Evolutionary conservation across 2,113 vertebrate species (phyloP), one percentile per base, ranked within the genome.

Genomic region (Haliaeetus leucogaster): DNA sequence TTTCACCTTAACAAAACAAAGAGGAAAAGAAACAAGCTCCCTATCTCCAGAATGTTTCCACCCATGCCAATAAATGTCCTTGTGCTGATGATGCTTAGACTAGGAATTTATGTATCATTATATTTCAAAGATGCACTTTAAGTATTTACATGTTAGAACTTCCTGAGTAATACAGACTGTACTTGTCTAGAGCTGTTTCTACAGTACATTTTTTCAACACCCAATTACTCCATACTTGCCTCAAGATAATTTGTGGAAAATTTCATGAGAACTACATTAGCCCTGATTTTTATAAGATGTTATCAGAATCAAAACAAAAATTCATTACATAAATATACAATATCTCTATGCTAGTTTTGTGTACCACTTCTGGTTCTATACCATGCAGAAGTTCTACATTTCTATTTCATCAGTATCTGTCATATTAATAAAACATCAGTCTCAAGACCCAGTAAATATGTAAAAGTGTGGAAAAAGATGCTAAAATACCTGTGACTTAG

Each of bases 211-310:
- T 96, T 80, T 79, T 58, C 80, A 95, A 91, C 67, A 93, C 29
- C 7, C 5, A 30, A 47, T 93, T 96, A 81, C 42, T 87, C 52
- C 25, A 63, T 56, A 68, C 34, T 96, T 76, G 40, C 58, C 78
- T 95, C 50, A 67, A 91, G 77, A 95, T 93, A 95, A 90, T 76
- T 90, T 72, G 70, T 90, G 70, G 85, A 94, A 96, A 90, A 36
- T 76, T 95, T 73, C 73, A 16, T 89, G 67, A 93, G 76, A 88
- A 84, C 52, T 70, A 8, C 59, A 48, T 89, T 94, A 72, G 67
- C 53, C 40, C 38, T 80, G 82, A 77, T 89, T 95, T 94, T 81
- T 91, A 92, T 45, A 83, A 96, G 82, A 50, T 73, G 53, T 45
- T 87, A 92, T 47, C 73, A 68, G 19, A 77, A 93, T 77, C 52